Evolutionary conservation across 2,797 vertebrate species (phyloP).

Genomic region (Semaprochilodus insignis): DNA sequence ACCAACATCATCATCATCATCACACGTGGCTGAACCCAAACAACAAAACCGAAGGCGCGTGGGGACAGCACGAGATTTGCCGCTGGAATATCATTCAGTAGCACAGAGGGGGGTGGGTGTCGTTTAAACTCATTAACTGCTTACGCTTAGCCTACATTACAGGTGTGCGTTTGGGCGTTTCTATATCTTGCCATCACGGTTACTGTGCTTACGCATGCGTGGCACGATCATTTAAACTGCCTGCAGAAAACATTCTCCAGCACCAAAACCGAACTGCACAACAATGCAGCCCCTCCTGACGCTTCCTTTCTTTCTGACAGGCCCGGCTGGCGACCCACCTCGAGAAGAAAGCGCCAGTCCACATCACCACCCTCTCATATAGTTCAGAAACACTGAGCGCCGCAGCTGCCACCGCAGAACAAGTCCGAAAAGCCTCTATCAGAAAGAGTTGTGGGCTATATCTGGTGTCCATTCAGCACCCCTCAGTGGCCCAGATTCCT

Average conservation of each 20-base stretch:
- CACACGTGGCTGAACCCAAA: conserved; percentile 65
- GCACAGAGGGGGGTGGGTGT: neutral
- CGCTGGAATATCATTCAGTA: neutral
- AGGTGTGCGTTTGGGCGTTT: conserved; percentile 9
- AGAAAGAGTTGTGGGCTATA: neutral
- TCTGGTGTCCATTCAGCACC: conserved; percentile 40
- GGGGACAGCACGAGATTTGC: neutral
- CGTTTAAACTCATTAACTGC: neutral
- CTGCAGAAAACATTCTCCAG: neutral
- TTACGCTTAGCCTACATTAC: conserved; percentile 1
- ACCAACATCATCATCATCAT: conserved; percentile 50
- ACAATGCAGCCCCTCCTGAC: no score
- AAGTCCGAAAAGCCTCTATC: neutral
- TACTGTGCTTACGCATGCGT: neutral
- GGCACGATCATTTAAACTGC: neutral
- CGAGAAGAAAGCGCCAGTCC: no score
- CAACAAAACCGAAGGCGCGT: conserved; percentile 47
- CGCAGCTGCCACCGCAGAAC: no score
- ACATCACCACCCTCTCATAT: no score
- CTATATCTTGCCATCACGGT: neutral
- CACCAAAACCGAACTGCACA: no score
- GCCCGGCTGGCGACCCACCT: no score
- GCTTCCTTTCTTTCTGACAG: no score
- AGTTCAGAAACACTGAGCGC: no score
- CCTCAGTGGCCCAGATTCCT: conserved; percentile 76